phyloP scores from a whole-genome alignment of 1,140 invertebrate species.

The Drosophila repletoides region DNA sequence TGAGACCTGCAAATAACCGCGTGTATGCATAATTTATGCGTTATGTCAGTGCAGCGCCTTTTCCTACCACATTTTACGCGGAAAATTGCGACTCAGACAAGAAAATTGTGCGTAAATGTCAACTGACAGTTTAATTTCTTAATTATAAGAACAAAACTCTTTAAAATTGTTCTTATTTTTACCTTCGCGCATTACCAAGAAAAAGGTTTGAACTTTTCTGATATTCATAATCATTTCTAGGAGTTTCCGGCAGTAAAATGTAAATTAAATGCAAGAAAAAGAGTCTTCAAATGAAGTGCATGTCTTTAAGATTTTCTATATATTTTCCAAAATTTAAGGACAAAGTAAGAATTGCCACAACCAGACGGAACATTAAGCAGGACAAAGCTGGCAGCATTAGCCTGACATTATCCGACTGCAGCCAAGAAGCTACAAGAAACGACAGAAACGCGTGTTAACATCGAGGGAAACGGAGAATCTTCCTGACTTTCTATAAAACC shows the following conservation, averaged over 20 bases:
- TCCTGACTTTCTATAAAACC: slow-evolving; percentile 27
- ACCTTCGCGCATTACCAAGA: too few species aligned
- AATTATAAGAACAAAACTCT: slow-evolving; percentile 6
- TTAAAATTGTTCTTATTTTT: too few species aligned
- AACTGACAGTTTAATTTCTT: slow-evolving; percentile 31
- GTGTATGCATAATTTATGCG: slow-evolving; percentile 63
- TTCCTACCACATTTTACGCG: slow-evolving; percentile 38
- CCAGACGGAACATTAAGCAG: slow-evolving; percentile 64
- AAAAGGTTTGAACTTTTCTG: too few species aligned
- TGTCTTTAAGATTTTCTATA: neutral
- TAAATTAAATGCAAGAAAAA: too few species aligned
- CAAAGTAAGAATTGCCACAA: slow-evolving; percentile 41
- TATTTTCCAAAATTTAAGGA: slow-evolving; percentile 4
- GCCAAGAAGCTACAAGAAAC: slow-evolving; percentile 61
- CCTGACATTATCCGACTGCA: slow-evolving; percentile 71
- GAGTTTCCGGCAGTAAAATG: too few species aligned
- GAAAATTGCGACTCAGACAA: slow-evolving; percentile 51
- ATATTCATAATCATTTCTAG: too few species aligned
- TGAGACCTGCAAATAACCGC: neutral
- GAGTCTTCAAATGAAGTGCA: neutral
- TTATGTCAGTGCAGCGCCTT: slow-evolving; percentile 36
- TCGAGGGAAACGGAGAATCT: slow-evolving; percentile 53
- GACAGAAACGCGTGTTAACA: slow-evolving; percentile 64
- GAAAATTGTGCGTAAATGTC: slow-evolving; percentile 49
- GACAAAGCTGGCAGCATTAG: slow-evolving; percentile 71